Evolutionary conservation across 2,113 vertebrate species (phyloP).

Genomic region (Pandion haliaetus): DNA sequence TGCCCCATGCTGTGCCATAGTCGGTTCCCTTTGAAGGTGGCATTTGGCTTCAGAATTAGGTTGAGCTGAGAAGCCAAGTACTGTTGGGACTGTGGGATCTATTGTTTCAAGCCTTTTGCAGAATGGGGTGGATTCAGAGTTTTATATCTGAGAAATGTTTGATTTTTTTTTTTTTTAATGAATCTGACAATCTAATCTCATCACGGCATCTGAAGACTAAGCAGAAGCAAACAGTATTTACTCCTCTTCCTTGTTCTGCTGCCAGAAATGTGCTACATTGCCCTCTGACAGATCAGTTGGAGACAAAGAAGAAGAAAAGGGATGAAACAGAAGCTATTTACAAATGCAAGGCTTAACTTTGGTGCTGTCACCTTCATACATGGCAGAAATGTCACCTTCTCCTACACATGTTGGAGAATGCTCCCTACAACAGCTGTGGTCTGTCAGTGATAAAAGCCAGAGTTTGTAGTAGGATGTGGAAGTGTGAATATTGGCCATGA

Average conservation of each 20-base stretch:
- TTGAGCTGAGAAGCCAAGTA: neutral
- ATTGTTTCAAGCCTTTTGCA: neutral
- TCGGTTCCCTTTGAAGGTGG: neutral
- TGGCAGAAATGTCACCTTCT: slow-evolving; percentile 19
- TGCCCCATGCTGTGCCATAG: neutral
- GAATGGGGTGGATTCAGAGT: neutral
- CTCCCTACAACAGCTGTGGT: slow-evolving; percentile 14
- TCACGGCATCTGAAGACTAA: neutral
- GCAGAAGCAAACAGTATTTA: neutral
- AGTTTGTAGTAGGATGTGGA: slow-evolving; percentile 9
- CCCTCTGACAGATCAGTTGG: neutral
- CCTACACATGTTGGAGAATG: neutral
- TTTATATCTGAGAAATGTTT: neutral
- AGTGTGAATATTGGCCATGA: neutral
- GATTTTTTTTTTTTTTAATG: neutral
- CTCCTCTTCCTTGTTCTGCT: neutral
- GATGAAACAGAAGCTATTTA: neutral
- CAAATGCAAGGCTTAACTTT: neutral
- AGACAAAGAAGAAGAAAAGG: neutral
- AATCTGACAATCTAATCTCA: neutral
- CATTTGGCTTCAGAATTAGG: neutral
- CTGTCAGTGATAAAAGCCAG: neutral
- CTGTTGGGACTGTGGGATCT: neutral
- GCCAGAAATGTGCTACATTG: neutral
- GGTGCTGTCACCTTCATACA: neutral